Conservation (phyloP, 2,113 vertebrate genomes). For the Chloroceryle aenea region DNA sequence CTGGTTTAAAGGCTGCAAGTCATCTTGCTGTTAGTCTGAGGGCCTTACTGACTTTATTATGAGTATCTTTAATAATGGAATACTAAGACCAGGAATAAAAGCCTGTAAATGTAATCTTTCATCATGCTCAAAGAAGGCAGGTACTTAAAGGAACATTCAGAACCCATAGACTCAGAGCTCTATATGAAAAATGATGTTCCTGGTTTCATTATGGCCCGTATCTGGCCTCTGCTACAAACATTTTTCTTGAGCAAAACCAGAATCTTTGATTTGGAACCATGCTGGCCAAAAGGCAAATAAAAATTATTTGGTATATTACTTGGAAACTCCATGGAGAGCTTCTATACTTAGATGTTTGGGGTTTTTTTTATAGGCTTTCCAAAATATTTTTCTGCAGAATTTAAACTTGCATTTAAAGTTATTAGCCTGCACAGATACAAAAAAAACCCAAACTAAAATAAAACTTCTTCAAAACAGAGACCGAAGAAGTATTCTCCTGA, state of each 20-base stretch:
- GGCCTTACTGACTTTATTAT: background rate
- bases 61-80: background rate
- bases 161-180: background rate
- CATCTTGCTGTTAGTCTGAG: background rate
- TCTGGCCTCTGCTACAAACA: background rate
- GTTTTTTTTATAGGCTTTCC: background rate
- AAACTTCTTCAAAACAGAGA: background rate
- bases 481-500: background rate
- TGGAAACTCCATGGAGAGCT: background rate
- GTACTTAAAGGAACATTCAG: background rate
- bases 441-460: background rate
- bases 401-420: background rate
- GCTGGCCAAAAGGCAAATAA: background rate
- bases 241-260: background rate
- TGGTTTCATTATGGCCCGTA: background rate
- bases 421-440: background rate
- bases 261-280: background rate
- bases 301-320: background rate
- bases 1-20: background rate
- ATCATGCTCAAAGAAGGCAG: background rate
- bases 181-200: background rate
- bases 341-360: background rate
- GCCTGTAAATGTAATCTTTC: background rate
- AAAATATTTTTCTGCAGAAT: background rate
- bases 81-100: background rate